Percentiles rank a stretch among this genome's conserved stretches.
These are phyloP conservation scores for Hirtodrosophila trivittata DNA, from an alignment of 2,888 invertebrate species.

Conservation along the genomic window DNA sequence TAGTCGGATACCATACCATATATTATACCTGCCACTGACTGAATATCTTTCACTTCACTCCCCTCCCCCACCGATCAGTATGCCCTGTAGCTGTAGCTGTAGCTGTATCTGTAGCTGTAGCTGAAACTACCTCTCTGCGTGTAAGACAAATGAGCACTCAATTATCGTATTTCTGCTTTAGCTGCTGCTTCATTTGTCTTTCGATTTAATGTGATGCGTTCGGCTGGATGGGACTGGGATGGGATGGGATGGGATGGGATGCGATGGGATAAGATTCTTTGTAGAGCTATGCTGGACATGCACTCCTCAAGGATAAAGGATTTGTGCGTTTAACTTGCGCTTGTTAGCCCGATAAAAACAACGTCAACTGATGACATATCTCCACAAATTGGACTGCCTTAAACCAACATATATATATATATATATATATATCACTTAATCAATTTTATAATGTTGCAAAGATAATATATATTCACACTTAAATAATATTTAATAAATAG, in stretches of 20 bases:
- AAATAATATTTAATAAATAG: too few relatives aligned
- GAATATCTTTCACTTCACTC: slow-evolving; percentile 34
- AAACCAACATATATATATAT: too few relatives aligned
- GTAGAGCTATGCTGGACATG: neutral
- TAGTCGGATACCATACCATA: slow-evolving; percentile 58
- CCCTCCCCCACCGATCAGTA: neutral
- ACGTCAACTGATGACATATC: too few relatives aligned
- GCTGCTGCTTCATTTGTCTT: slow-evolving; percentile 74
- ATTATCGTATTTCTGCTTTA: slow-evolving; percentile 77
- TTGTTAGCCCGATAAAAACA: neutral
- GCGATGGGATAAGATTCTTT: neutral
- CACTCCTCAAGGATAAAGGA: neutral
- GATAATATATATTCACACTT: too few relatives aligned
- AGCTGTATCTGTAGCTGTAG: slow-evolving; percentile 26
- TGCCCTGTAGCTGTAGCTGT: slow-evolving; percentile 21
- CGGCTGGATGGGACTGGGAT: neutral
- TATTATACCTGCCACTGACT: slow-evolving; percentile 67
- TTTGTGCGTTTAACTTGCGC: neutral
- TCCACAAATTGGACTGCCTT: too few relatives aligned
- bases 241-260: neutral
- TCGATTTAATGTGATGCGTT: slow-evolving; percentile 41
- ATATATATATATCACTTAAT: too few relatives aligned
- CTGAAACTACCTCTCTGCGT: slow-evolving; percentile 50
- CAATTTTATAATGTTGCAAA: too few relatives aligned
- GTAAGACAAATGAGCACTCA: slow-evolving; percentile 77